These are phyloP conservation scores for Acanthochromis polyacanthus DNA, from an alignment of 2,113 vertebrate genomes.

Conservation along the genomic window DNA sequence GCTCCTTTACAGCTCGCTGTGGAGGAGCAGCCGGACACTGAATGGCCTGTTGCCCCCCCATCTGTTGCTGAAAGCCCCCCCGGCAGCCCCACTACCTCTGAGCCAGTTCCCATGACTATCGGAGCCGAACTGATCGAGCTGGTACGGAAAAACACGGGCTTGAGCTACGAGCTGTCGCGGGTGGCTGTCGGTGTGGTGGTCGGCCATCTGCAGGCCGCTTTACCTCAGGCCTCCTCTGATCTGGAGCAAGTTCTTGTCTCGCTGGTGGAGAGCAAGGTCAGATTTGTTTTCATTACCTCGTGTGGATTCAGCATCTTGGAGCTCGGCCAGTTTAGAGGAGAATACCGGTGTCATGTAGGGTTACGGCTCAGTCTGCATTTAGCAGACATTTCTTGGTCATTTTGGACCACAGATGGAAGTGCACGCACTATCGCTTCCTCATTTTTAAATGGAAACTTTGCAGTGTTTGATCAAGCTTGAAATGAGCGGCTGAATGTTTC, in stretches of 20 bases:
- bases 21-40: slow-evolving; percentile 64
- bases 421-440: slow-evolving; percentile 1
- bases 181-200: slow-evolving; percentile 95
- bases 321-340: slow-evolving; percentile 22
- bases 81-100: slow-evolving; percentile 59
- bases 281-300: slow-evolving; percentile 37
- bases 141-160: slow-evolving; percentile 93
- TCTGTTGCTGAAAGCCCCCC: slow-evolving; percentile 74
- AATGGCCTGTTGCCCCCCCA: slow-evolving; percentile 71
- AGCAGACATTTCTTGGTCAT: slow-evolving; percentile 14
- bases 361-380: slow-evolving; percentile 51
- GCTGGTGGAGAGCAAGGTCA: slow-evolving; percentile 95
- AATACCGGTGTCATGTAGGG: slow-evolving; percentile 21
- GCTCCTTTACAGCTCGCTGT: slow-evolving; percentile 53
- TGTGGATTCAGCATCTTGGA: slow-evolving; percentile 24
- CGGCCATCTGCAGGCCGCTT: slow-evolving; percentile 91
- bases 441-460: slow-evolving; percentile 13
- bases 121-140: slow-evolving; percentile 96
- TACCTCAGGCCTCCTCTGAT: slow-evolving; percentile 86
- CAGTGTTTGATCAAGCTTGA: slow-evolving; percentile 9
- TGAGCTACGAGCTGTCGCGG: slow-evolving; percentile 96
- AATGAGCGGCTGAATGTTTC: slow-evolving; percentile 3
- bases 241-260: slow-evolving; percentile 96
- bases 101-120: slow-evolving; percentile 87
- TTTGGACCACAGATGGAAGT: background rate